Evolutionary conservation across 1,140 invertebrate species (phyloP).

Genomic region (Cryptotermes secundus): DNA sequence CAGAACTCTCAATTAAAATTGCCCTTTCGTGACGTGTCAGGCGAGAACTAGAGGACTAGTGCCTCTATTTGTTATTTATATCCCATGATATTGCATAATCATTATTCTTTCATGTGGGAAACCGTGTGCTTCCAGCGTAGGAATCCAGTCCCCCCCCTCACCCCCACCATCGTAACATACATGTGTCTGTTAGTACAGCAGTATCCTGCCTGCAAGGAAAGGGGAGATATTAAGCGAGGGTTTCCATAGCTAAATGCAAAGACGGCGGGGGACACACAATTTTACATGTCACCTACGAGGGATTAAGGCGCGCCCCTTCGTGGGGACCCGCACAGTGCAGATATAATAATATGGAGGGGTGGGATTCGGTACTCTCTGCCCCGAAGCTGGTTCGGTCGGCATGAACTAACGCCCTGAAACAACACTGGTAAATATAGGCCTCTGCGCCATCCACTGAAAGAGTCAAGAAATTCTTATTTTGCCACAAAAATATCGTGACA

Average conservation of each 20-base stretch:
- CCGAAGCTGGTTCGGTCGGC: not conserved
- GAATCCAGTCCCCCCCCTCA: not conserved
- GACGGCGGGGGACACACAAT: not conserved
- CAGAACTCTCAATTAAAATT: not conserved
- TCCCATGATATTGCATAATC: not conserved
- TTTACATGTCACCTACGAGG: conserved; percentile 11
- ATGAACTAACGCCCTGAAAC: too few species aligned
- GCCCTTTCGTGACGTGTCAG: not conserved
- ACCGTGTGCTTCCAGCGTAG: conserved; percentile 16
- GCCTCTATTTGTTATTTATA: not conserved
- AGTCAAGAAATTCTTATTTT: too few species aligned
- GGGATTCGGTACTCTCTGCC: not conserved
- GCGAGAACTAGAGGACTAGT: not conserved
- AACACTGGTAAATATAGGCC: too few species aligned
- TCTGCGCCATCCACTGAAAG: too few species aligned
- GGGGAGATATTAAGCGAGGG: conserved; percentile 1
- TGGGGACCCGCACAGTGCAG: not conserved
- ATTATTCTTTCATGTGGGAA: conserved; percentile 29
- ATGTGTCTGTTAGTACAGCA: not conserved
- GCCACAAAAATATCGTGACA: too few species aligned
- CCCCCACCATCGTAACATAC: not conserved
- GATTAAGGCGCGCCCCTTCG: not conserved
- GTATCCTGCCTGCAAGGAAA: not conserved
- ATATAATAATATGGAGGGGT: not conserved
- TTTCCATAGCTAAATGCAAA: not conserved